phyloP scores from a whole-genome alignment of 1,140 invertebrate species.

The Coboldia fuscipes region DNA sequence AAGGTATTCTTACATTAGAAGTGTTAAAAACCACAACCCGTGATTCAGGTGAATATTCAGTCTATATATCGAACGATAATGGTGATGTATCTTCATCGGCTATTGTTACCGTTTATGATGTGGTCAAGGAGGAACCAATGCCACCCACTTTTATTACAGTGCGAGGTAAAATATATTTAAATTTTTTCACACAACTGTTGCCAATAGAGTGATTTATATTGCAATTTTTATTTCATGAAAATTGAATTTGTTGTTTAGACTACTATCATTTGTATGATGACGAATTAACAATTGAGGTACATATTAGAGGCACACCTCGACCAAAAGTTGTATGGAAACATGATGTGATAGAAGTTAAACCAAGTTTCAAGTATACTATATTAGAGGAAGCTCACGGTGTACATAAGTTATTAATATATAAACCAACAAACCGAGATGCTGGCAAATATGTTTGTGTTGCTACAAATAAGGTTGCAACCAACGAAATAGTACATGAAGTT shows the following conservation, averaged over 20 bases:
- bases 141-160: slow-evolving; percentile 19
- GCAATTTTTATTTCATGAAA: neutral
- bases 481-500: slow-evolving; percentile 15
- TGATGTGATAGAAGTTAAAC: slow-evolving; percentile 15
- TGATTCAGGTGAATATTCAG: slow-evolving; percentile 53
- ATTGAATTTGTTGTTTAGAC: slow-evolving; percentile 7
- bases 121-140: slow-evolving; percentile 20
- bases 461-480: slow-evolving; percentile 41
- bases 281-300: slow-evolving; percentile 18
- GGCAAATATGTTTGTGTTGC: slow-evolving; percentile 40
- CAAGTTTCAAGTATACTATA: slow-evolving; percentile 20
- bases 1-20: slow-evolving; percentile 57
- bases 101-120: slow-evolving; percentile 20
- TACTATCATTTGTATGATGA: slow-evolving; percentile 20
- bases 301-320: slow-evolving; percentile 15
- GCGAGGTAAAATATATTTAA: slow-evolving; percentile 12
- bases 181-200: neutral
- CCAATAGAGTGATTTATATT: neutral
- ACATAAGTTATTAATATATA: slow-evolving; percentile 33
- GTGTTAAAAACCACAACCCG: slow-evolving; percentile 36
- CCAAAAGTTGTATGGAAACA: slow-evolving; percentile 16
- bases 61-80: slow-evolving; percentile 47
- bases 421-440: slow-evolving; percentile 27
- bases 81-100: slow-evolving; percentile 46
- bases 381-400: slow-evolving; percentile 20